A percentile compares a stretch with the other conserved stretches of the same genome.
Conservation (phyloP, 1,140 invertebrate species). For the Pseudachorutes palmiensis region DNA sequence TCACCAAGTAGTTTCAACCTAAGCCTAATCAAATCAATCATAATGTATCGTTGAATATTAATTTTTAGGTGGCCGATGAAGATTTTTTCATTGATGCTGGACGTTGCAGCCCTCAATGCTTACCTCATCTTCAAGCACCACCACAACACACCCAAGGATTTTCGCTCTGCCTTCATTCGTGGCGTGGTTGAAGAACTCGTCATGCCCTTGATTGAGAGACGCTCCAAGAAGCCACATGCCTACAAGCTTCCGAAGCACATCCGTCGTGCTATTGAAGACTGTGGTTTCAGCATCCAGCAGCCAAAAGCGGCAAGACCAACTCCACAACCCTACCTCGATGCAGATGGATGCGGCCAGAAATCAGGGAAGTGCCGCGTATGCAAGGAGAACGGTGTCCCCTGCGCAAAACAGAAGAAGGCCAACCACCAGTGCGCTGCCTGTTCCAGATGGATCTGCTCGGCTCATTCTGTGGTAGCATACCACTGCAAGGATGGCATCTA, state of each 20-base stretch:
- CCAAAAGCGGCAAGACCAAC: no score
- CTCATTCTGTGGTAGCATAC: no score
- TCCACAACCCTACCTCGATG: no score
- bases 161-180: not conserved
- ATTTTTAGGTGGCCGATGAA: not conserved
- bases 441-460: no score
- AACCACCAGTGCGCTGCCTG: no score
- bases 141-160: not conserved
- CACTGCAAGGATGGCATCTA: no score
- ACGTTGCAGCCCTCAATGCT: not conserved
- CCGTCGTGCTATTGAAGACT: not conserved
- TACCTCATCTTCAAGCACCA: not conserved
- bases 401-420: no score
- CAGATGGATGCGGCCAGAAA: no score
- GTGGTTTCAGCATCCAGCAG: no score
- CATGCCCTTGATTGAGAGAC: not conserved
- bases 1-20: not conserved
- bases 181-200: not conserved
- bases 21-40: not conserved
- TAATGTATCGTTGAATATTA: no score
- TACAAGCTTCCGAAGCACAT: not conserved
- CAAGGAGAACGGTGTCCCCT: no score
- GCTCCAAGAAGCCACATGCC: not conserved
- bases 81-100: not conserved
- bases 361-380: no score